Conservation (phyloP, 2,113 vertebrate genomes). For the Tetrax tetrax region DNA sequence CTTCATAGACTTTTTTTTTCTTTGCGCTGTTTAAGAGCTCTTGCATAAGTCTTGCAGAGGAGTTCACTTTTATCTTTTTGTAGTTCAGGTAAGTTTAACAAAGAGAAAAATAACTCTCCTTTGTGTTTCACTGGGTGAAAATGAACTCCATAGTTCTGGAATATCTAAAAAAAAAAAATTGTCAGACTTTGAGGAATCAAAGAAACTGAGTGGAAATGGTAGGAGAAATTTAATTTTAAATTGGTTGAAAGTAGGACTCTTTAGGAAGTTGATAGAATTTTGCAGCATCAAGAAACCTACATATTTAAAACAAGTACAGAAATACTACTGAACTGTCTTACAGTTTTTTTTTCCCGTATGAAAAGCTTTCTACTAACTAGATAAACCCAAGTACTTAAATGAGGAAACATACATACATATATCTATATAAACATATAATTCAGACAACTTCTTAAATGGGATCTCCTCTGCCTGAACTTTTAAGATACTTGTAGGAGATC, state of each 20-base stretch:
- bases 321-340: background rate
- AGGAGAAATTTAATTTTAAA: slow-evolving; percentile 4
- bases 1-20: background rate
- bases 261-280: background rate
- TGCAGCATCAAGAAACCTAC: background rate
- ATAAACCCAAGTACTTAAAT: background rate
- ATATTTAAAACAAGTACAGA: background rate
- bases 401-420: background rate
- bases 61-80: slow-evolving; percentile 18
- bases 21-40: slow-evolving; percentile 11
- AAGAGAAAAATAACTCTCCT: slow-evolving; percentile 18
- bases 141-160: background rate
- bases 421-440: background rate
- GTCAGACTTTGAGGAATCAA: background rate
- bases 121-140: background rate
- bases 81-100: slow-evolving; percentile 22
- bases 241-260: background rate
- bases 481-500: background rate
- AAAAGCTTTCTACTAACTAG: background rate
- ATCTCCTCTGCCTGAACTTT: background rate
- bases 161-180: background rate
- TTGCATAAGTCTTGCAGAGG: slow-evolving; percentile 19
- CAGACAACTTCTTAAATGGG: background rate
- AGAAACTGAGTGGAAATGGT: background rate
- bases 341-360: background rate